Base-by-base conservation (phyloP, 2,113 vertebrate genomes). In the Lamprotornis superbus region DNA sequence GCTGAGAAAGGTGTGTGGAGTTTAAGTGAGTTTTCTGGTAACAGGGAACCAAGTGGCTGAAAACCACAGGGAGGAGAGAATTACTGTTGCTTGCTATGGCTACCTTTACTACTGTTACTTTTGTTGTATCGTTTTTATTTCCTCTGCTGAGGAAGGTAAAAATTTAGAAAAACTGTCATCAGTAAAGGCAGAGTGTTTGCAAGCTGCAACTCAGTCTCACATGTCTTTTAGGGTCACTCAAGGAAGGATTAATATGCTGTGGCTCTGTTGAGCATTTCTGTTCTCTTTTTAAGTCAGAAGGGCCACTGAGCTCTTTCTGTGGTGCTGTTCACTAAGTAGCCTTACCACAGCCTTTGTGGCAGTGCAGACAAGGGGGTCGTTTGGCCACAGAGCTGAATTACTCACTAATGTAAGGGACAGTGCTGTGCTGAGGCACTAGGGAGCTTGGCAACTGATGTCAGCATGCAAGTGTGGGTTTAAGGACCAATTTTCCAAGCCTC, bases 331-430 rank as follows among this genome's bases (percentile, higher is more conserved):
- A 25, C 33, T 73, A 35, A 42, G 4, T 2, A 47, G 24, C 19
- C 15, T 49, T 27, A n/a, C 20, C 18, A 10, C 6, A 49, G 12
- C 28, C 12, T 83, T 44, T 25, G 27, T 35, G 27, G 35, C 30
- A 53, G 4, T 12, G 23, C 39, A 39, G 59, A 12, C 56, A 73
- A 31, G 10, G 56, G 11, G 25, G 18, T 10, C 37, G 15, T 73
- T 52, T 52, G 21, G 18, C 53, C 17, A 40, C 30, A 55, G n/a
- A 80, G 37, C 8, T n/a, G 8, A 42, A 42, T 23, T 31, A 21
- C 18, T 81, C 2, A 0, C 19, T 71, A 12, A 23, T 0, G 0
- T 31, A 20, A 71, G 20, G 25, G 40, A 5, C 37, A 61, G 5
- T 4, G 20, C 2, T 9, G n/a, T 16, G 15, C 33, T 59, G 28